Evolutionary conservation across 2,888 invertebrate genomes (phyloP), one percentile per base, ranked within the genome.

Genomic region (Eupeodes luniger): DNA sequence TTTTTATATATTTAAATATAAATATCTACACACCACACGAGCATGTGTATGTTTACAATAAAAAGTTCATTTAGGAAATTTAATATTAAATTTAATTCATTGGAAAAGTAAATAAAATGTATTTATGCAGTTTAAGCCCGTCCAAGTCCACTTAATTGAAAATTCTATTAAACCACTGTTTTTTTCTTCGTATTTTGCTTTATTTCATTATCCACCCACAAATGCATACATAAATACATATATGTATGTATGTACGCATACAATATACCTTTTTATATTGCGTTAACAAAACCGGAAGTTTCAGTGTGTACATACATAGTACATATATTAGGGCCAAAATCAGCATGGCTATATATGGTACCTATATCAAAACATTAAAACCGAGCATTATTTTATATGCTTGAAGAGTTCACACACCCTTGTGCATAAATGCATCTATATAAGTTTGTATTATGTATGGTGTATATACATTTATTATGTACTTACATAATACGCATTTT

Each of bases 51-150:
- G n/a, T 51, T 1, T 55, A 6, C 27, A 49, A 1, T 27, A 9
- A 76, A 62, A 47, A 53, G 19, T 64, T 75, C 61, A 80, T 76
- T 72, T 74, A 77, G 77, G 75, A 74, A 55, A 67, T 66, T 72
- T 74, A 66, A 59, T 82, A 86, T 86, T 82, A 69, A 82, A 79
- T 82, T 82, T 64, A 86, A 86, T 82, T 75, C 57, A 69, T 44
- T 16, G 61, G 49, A 72, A 67, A 79, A 75, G 78, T 82, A 79
- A 82, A 79, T 81, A 49, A 69, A 78, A 19, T 49, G 27, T 44
- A 70, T 72, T 80, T 81, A 67, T 76, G 70, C 64, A 64, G 70
- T 57, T 64, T 57, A 61, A 51, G 75, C 14, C 64, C 74, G n/a
- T 44, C 19, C 57, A 72, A 78, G 64, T 53, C 36, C 19, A 70